A percentile compares a stretch with the other conserved stretches of the same genome.
These are phyloP conservation scores for Pseudomyrmex sp. DNA, from an alignment of 1,140 invertebrate species.

Conservation along the genomic window DNA sequence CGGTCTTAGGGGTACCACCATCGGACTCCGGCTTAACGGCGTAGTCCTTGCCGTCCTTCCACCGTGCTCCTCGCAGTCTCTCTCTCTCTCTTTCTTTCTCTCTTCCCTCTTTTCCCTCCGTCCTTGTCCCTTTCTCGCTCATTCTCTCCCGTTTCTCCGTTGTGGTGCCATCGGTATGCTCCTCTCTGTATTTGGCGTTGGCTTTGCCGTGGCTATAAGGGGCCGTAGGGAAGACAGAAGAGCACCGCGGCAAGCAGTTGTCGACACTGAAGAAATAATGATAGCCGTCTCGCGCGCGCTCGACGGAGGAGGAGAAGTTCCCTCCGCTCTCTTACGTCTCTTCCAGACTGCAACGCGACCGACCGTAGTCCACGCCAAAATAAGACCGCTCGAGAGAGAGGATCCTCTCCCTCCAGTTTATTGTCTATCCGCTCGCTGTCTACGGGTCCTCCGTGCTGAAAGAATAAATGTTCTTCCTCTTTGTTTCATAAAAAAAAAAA, in stretches of 20 bases:
- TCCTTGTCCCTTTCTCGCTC: constrained; percentile 16
- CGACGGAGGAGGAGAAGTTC: constrained; percentile 60
- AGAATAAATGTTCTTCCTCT: constrained; percentile 67
- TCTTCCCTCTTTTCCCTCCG: background rate
- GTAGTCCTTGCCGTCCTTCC: constrained; percentile 59
- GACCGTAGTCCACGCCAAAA: constrained; percentile 71
- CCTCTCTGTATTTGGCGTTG: constrained; percentile 74
- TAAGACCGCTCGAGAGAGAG: constrained; percentile 69
- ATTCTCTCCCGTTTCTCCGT: background rate
- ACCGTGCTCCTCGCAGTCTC: constrained; percentile 14
- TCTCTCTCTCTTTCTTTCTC: background rate
- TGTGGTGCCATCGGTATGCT: constrained; percentile 28
- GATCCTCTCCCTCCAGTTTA: constrained; percentile 65
- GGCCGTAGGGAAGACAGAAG: constrained; percentile 71
- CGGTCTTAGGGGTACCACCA: constrained; percentile 65
- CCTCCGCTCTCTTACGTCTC: constrained; percentile 34
- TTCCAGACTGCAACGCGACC: constrained; percentile 51
- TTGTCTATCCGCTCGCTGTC: constrained; percentile 68
- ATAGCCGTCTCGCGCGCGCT: constrained; percentile 60
- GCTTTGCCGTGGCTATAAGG: constrained; percentile 72
- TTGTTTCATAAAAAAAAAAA: constrained; percentile 54
- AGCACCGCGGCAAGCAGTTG: constrained; percentile 73
- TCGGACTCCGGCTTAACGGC: constrained; percentile 67
- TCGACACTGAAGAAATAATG: constrained; percentile 78
- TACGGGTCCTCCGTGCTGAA: constrained; percentile 64